These are phyloP conservation scores for Eulemur rufifrons DNA, from an alignment of 2,113 vertebrate species.

Conservation along the genomic window DNA sequence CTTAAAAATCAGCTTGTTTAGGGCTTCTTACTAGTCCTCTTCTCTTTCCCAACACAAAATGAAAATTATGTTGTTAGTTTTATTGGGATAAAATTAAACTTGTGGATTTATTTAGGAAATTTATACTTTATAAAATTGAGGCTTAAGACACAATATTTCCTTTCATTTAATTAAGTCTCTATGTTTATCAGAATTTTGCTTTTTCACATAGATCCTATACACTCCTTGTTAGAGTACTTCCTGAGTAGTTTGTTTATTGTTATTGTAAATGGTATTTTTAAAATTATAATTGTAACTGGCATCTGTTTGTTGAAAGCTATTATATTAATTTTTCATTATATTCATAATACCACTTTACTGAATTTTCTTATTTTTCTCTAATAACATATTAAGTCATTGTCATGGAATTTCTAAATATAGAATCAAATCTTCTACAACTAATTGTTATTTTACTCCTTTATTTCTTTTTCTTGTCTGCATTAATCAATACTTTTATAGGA, in stretches of 20 bases:
- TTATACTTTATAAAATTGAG: neutral
- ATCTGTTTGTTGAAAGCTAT: neutral
- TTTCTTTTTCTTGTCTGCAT: neutral
- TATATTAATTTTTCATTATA: neutral
- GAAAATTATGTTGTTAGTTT: neutral
- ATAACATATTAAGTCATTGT: neutral
- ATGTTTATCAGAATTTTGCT: neutral
- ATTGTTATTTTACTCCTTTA: neutral
- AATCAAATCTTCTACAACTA: neutral
- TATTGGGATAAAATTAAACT: neutral
- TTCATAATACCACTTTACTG: slow-evolving; percentile 9
- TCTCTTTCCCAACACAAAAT: neutral
- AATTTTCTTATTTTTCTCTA: slow-evolving; percentile 19
- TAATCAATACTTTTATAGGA: neutral
- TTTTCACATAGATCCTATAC: neutral
- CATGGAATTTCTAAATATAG: neutral
- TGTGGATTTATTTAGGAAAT: neutral
- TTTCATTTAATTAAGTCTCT: neutral
- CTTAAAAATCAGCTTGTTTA: neutral
- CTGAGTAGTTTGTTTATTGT: neutral
- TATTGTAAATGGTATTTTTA: too few relatives aligned
- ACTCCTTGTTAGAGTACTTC: neutral
- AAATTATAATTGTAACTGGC: neutral
- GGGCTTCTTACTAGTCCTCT: neutral
- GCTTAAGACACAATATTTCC: neutral